phyloP scores from a whole-genome alignment of 2,888 invertebrate genomes.

The Polyploca ridens region DNA sequence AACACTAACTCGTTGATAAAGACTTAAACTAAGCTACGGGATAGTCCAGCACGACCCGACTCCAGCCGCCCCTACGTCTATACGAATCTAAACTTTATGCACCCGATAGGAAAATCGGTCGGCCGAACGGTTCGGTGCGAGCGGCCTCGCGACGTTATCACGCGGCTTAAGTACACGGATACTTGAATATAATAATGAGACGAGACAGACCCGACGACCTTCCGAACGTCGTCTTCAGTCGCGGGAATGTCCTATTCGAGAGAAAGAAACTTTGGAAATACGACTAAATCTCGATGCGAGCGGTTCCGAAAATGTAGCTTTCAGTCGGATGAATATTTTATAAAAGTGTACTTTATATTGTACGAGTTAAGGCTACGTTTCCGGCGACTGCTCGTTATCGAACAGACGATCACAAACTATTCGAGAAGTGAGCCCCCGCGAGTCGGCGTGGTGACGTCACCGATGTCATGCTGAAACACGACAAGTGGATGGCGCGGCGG shows the following conservation, averaged over 20 bases:
- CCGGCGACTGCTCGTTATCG: not conserved
- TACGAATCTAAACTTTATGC: conserved; percentile 51
- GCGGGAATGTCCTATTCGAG: conserved; percentile 1
- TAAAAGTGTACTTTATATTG: not conserved
- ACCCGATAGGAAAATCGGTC: conserved; percentile 54
- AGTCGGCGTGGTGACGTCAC: not conserved
- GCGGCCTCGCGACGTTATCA: conserved; percentile 17
- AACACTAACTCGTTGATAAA: conserved; percentile 82
- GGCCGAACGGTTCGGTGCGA: conserved; percentile 32
- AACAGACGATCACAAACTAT: conserved; percentile 2
- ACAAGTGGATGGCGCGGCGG: not conserved
- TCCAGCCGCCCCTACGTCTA: conserved; percentile 44
- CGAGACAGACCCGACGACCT: conserved; percentile 2
- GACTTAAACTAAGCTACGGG: conserved; percentile 54
- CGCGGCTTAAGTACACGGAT: conserved; percentile 2
- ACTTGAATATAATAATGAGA: not conserved
- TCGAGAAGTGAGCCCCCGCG: conserved; percentile 3
- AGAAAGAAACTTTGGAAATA: not conserved
- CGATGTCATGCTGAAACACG: not conserved
- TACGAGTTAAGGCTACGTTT: not conserved
- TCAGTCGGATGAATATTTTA: not conserved
- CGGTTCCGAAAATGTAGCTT: not conserved
- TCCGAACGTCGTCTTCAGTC: not conserved
- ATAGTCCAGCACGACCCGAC: conserved; percentile 48
- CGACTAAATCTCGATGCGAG: not conserved